Base-by-base conservation (phyloP, 2,888 invertebrate genomes). In the Polydrusus pterygomalis region DNA sequence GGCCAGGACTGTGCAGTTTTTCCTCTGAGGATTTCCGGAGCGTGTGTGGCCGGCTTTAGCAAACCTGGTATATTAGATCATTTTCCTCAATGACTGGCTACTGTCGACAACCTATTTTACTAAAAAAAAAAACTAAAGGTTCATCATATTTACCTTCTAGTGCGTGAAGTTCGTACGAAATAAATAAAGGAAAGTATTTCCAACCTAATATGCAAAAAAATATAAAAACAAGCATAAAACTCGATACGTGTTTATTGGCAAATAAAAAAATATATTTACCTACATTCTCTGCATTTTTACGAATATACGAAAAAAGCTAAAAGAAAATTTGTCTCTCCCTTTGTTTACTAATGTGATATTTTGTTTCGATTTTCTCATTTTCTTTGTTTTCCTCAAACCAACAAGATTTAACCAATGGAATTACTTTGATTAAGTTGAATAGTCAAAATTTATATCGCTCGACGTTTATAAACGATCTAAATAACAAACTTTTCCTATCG, bases 291-390 rank as follows among this genome's bases (percentile, higher is more conserved):
- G 38, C 58, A 60, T 25, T 58, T 54, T 58, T 58, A 38, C 58
- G 38, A 54, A 30, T 5, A 30, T 7, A 20, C 54, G 54, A 30
- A n/a, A 54, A 25, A 30, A 7, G 11, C 54, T 9, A 30, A 13
- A 13, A 58, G 58, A 38, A 34, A 38, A 60, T 60, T 38, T 38
- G 38, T 38, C 30, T 17, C 18, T 38, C 58, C 11, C 38, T 38
- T 38, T 60, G 58, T 60, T 38, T 60, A 60, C 58, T 38, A 60
- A 60, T 60, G 58, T 18, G 38, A 17, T 38, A 60, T 60, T 60
- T 60, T 18, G 38, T 38, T 60, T 38, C 58, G 38, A 56, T 56
- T 60, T 60, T 58, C 17, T 5, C 38, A 58, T 58, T 58, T 58
- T 7, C 17, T 60, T 60, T 60, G 58, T 60, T 60, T 60, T 13